Percentiles rank a stretch among this genome's conserved stretches.
Conservation (phyloP, 1,140 invertebrate genomes). For the Bombus soroeensis region DNA sequence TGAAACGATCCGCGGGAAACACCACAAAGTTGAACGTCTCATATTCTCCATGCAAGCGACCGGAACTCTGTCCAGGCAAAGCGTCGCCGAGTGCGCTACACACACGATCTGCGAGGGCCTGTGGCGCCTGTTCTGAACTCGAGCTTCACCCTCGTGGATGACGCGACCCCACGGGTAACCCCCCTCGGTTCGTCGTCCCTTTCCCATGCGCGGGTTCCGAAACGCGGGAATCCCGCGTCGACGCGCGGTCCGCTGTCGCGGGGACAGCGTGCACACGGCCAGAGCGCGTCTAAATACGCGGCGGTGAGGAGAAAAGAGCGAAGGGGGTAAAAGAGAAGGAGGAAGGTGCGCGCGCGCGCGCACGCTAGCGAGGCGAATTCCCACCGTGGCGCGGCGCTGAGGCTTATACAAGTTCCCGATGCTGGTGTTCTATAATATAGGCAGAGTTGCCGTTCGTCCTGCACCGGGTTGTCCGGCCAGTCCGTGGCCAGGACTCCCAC, state of each 20-base stretch:
- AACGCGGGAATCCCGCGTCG: constrained; percentile 29
- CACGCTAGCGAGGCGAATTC: constrained; percentile 60
- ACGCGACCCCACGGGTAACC: constrained; percentile 10
- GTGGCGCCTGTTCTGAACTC: not conserved
- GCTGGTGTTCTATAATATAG: constrained; percentile 68
- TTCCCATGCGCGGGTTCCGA: constrained; percentile 23
- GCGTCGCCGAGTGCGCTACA: not conserved
- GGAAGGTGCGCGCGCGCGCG: constrained; percentile 5
- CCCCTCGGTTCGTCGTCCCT: constrained; percentile 6
- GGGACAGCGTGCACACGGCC: constrained; percentile 5
- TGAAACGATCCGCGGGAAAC: not conserved
- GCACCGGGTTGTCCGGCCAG: constrained; percentile 57
- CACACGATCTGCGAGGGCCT: not conserved
- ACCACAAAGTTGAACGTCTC: not conserved
- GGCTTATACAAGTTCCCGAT: constrained; percentile 51
- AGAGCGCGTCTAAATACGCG: constrained; percentile 35
- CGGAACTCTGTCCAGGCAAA: constrained; percentile 24
- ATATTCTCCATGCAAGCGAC: not conserved
- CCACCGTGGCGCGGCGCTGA: constrained; percentile 63
- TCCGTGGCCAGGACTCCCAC: constrained; percentile 65
- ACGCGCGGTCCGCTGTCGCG: not conserved
- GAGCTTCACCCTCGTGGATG: constrained; percentile 24
- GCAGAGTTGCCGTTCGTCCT: constrained; percentile 67
- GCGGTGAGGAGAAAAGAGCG: not conserved
- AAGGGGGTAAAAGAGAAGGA: not conserved